phyloP scores from a whole-genome alignment of 1,140 invertebrate genomes.

The Drosophila serrata region DNA sequence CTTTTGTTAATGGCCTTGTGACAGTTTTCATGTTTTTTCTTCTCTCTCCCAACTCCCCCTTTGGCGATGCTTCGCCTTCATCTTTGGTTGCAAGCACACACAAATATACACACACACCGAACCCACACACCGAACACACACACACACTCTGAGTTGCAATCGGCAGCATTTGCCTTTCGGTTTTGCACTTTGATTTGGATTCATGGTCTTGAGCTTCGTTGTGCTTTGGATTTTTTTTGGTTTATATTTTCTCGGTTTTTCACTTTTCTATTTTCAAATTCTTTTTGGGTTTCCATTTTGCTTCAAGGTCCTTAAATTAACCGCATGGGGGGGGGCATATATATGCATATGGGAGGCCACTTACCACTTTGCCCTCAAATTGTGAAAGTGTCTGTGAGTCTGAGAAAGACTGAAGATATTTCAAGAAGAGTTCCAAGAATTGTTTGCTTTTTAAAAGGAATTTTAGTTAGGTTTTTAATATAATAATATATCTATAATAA shows the following conservation, averaged over 20 bases:
- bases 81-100: constrained; percentile 12
- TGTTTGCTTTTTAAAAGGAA: neutral
- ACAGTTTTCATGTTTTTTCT: constrained; percentile 58
- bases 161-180: constrained; percentile 31
- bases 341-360: constrained; percentile 22
- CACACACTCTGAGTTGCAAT: constrained; percentile 31
- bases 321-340: neutral
- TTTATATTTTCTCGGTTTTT: constrained; percentile 6
- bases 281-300: constrained; percentile 38
- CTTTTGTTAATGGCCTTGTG: constrained; percentile 83
- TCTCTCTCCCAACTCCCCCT: constrained; percentile 1
- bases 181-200: constrained; percentile 21
- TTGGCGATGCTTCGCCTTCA: neutral
- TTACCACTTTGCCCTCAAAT: constrained; percentile 26
- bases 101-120: neutral
- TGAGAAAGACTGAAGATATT: neutral
- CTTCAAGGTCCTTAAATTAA: constrained; percentile 27
- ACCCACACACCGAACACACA: neutral
- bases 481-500: no score
- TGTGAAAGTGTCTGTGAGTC: no score
- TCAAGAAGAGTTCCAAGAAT: neutral
- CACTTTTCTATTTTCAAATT: neutral
- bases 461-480: no score
- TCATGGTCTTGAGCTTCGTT: constrained; percentile 13
- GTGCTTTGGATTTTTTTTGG: neutral